phyloP scores from a whole-genome alignment of 2,113 vertebrate genomes.

The Mionectes macconnelli region DNA sequence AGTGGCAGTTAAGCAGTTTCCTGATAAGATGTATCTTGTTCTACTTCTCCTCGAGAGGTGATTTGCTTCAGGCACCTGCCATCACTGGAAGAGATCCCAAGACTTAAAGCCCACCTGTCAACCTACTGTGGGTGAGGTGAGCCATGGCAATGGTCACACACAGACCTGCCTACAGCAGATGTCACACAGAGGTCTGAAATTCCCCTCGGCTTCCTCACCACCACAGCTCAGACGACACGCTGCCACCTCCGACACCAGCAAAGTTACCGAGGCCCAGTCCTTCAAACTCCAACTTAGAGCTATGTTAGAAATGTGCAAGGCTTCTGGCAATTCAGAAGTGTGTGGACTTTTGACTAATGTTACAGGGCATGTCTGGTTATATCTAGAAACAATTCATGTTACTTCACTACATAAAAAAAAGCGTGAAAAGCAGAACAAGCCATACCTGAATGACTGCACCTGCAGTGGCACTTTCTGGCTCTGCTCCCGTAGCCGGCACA shows the following conservation, averaged over 20 bases:
- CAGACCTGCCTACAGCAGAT: background rate
- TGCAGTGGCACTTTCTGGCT: constrained; percentile 82
- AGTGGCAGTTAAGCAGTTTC: background rate
- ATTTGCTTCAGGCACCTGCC: background rate
- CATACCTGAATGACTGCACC: constrained; percentile 86
- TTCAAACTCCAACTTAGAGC: background rate
- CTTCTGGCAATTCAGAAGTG: background rate
- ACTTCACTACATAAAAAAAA: background rate
- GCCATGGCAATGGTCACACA: background rate
- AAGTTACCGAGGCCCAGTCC: rapidly evolving
- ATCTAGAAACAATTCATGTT: background rate
- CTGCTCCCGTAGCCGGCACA: constrained; percentile 82
- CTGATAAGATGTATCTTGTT: background rate
- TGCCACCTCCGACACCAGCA: background rate
- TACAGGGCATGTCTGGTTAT: background rate
- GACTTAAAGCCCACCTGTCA: background rate
- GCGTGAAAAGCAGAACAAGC: background rate
- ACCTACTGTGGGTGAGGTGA: background rate
- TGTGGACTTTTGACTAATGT: background rate
- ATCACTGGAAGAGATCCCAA: background rate
- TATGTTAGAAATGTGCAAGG: background rate
- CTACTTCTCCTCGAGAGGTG: background rate
- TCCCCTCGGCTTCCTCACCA: background rate
- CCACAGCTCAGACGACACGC: background rate
- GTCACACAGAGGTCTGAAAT: background rate